A percentile compares a stretch with the other conserved stretches of the same genome.
phyloP scores from a whole-genome alignment of 2,797 vertebrate species.

The Typhlichthys subterraneus region DNA sequence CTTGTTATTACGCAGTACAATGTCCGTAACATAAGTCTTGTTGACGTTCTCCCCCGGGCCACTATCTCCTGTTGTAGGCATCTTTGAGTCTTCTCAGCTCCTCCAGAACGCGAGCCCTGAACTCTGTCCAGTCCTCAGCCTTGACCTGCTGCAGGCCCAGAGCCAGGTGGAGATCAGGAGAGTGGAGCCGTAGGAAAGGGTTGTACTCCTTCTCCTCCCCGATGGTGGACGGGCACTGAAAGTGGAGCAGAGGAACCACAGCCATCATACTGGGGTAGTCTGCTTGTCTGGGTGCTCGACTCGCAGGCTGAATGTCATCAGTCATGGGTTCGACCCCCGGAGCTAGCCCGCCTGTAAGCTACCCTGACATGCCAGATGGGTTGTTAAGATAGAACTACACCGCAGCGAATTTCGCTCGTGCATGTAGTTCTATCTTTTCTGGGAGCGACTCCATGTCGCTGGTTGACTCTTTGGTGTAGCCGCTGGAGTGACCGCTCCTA shows the following conservation, averaged over 20 bases:
- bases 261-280: constrained; percentile 7
- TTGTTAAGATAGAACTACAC: too few species aligned
- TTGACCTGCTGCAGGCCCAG: constrained; percentile 81
- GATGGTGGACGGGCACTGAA: constrained; percentile 90
- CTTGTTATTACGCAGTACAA: too few species aligned
- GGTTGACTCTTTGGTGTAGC: too few species aligned
- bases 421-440: too few species aligned
- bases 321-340: too few species aligned
- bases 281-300: neutral
- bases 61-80: constrained; percentile 84
- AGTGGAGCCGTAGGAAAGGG: constrained; percentile 90
- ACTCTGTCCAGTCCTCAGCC: constrained; percentile 79
- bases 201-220: constrained; percentile 93
- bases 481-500: too few species aligned
- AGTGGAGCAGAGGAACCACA: constrained; percentile 5
- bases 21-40: neutral
- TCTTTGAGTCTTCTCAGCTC: constrained; percentile 89
- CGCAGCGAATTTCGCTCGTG: too few species aligned
- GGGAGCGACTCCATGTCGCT: too few species aligned
- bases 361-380: too few species aligned
- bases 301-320: too few species aligned
- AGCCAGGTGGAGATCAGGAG: constrained; percentile 81
- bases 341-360: too few species aligned
- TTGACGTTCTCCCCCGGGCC: neutral
- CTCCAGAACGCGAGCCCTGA: constrained; percentile 87